Evolutionary conservation across 2,797 vertebrate genomes (phyloP).

Genomic region (Hipposideros larvatus): DNA sequence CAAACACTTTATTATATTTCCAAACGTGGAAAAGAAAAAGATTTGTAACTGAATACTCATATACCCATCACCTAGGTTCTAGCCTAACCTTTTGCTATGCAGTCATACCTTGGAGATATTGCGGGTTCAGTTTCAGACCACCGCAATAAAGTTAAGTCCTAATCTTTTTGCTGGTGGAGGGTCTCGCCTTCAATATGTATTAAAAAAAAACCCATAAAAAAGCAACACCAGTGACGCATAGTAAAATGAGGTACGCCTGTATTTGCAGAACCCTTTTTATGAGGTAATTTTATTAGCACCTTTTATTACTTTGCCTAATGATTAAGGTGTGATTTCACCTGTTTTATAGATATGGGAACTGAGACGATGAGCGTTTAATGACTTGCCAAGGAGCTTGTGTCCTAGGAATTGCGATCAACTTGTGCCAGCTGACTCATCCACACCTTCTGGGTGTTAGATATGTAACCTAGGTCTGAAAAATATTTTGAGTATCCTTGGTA

Average conservation of each 20-base stretch:
- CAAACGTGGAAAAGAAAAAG: background rate
- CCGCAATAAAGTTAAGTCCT: background rate
- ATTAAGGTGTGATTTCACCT: slow-evolving; percentile 17
- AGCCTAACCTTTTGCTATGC: background rate
- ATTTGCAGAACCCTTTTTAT: slow-evolving; percentile 48
- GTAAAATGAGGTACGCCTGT: background rate
- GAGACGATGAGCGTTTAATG: background rate
- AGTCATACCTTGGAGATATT: background rate
- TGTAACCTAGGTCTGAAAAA: slow-evolving; percentile 21
- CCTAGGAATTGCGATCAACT: background rate
- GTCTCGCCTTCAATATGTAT: background rate
- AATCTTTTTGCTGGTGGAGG: background rate
- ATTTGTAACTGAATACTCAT: background rate
- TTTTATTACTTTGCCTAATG: slow-evolving; percentile 46
- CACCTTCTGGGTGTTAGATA: background rate
- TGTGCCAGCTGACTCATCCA: slow-evolving; percentile 33
- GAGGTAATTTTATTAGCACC: background rate
- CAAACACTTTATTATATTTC: background rate
- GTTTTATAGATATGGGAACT: slow-evolving; percentile 13
- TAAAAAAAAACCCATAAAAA: background rate
- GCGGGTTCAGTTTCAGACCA: background rate
- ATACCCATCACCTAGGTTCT: background rate
- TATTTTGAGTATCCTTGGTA: background rate
- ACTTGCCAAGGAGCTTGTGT: background rate
- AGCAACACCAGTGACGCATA: background rate